Conservation (phyloP, 1,140 invertebrate genomes). For the Cyclargus thomasi region DNA sequence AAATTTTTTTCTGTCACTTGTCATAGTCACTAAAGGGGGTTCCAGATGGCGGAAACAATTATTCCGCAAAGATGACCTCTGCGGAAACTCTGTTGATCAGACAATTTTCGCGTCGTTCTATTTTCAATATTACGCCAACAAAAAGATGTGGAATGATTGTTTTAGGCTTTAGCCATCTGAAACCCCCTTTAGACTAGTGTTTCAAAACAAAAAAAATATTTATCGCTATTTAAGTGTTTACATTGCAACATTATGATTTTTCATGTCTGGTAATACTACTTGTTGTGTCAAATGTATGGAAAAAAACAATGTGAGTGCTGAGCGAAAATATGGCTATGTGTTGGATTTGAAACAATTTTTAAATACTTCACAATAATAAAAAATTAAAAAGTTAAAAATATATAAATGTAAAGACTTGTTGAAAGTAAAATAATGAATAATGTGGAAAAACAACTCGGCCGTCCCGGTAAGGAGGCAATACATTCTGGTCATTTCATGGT, state of each 20-base stretch:
- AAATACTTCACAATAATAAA: slow-evolving; percentile 12
- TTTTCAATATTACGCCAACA: too few species aligned
- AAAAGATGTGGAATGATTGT: too few species aligned
- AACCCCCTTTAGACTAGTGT: too few species aligned
- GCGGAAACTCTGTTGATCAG: too few species aligned
- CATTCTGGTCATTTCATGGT: slow-evolving; percentile 99
- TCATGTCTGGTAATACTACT: slow-evolving; percentile 34
- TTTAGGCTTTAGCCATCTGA: too few species aligned
- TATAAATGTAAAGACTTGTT: slow-evolving; percentile 21
- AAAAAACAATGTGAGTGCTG: slow-evolving; percentile 67
- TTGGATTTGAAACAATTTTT: slow-evolving; percentile 43
- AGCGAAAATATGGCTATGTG: slow-evolving; percentile 65
- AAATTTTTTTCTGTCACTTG: too few species aligned
- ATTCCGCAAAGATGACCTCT: too few species aligned
- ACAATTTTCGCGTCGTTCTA: too few species aligned
- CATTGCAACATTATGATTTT: background rate
- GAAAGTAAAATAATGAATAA: slow-evolving; percentile 58
- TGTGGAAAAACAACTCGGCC: slow-evolving; percentile 54
- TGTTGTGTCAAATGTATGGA: slow-evolving; percentile 48
- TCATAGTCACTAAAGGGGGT: too few species aligned
- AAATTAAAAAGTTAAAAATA: slow-evolving; percentile 11
- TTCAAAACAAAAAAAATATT: too few species aligned
- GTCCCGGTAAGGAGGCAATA: slow-evolving; percentile 83
- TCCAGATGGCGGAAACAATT: too few species aligned
- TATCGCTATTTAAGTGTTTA: too few species aligned